Base-by-base conservation (phyloP, 2,797 vertebrate genomes). In the Australoheros facetus region DNA sequence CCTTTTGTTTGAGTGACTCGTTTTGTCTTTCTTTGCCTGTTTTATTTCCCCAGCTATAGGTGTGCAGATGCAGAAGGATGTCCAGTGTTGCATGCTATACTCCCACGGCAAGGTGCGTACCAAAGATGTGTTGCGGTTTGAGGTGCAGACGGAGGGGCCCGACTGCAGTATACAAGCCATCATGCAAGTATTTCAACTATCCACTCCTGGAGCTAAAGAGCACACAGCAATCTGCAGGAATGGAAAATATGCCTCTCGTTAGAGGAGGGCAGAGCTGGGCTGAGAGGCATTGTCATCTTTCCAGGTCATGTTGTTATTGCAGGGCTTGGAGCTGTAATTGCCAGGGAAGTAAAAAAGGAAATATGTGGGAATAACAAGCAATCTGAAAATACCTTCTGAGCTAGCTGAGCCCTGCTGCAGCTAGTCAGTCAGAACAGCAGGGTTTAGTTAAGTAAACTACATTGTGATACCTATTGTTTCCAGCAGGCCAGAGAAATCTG, bases 131-230 rank as follows among this genome's bases (percentile, higher is more conserved):
- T 79, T 96, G 83, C 95, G 94, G 85, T 96, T 95, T 78, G 96
- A 96, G 91, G 91, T 95, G 90, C 96, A 96, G 95, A 96, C 93
- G 1, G 95, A 96, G 90, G 96, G 96, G 85, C 96, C 95, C 16
- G 95, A 96, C 94, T 96, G 96, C 95, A 96, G 95, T 89, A 96
- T 96, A 95, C 94, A 93, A 92, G 96, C 96, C 81, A 95, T 96
- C 94, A 96, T 96, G 96, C 94, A 96, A 96, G 96, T 96, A 96
- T 96, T 96, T 84, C 93, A 94, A 91, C 90, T 90, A 94, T 95
- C 91, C 87, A 86, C 85, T 94, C 91, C 89, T 79, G 89, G 85
- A 92, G 90, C 89, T 89, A 83, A 88, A 88, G 85, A 88, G 87
- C 83, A 86, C 84, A 78, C 66, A 85, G 87, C 85, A 81, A 88